These are phyloP conservation scores for Carassius carassius DNA, from an alignment of 2,113 vertebrate genomes.

Conservation along the genomic window DNA sequence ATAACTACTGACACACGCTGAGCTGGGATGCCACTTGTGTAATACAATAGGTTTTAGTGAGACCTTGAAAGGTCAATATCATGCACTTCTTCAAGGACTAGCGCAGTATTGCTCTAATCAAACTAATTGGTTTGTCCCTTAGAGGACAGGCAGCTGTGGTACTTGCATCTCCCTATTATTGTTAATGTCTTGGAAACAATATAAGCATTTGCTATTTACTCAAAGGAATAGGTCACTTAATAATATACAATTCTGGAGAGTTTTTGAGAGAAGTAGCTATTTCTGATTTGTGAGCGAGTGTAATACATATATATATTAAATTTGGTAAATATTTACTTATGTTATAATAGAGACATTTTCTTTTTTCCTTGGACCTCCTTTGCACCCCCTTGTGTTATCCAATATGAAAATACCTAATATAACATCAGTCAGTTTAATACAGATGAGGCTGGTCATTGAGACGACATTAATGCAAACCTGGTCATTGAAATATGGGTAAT, in stretches of 20 bases:
- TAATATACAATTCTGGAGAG: too few relatives aligned
- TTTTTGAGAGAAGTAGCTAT: not conserved
- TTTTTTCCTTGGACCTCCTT: too few relatives aligned
- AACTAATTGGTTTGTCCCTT: constrained; percentile 48
- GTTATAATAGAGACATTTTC: too few relatives aligned
- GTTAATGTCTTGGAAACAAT: constrained; percentile 14
- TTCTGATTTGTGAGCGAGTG: not conserved
- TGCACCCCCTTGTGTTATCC: too few relatives aligned
- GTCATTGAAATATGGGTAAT: too few relatives aligned
- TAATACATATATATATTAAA: too few relatives aligned
- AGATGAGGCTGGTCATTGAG: too few relatives aligned
- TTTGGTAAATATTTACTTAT: too few relatives aligned
- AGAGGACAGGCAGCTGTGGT: constrained; percentile 20
- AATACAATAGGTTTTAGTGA: constrained; percentile 41
- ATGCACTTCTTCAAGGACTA: constrained; percentile 41
- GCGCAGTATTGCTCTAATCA: constrained; percentile 37
- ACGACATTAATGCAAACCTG: too few relatives aligned
- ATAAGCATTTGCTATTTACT: not conserved
- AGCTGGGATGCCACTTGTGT: constrained; percentile 1
- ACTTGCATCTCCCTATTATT: not conserved
- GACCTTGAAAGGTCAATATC: constrained; percentile 32
- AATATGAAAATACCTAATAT: too few relatives aligned
- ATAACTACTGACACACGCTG: not conserved
- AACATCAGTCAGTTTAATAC: too few relatives aligned
- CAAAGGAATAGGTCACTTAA: not conserved